Base-by-base conservation (phyloP, 2,113 vertebrate species). In the Myrmophylax atrothorax region DNA sequence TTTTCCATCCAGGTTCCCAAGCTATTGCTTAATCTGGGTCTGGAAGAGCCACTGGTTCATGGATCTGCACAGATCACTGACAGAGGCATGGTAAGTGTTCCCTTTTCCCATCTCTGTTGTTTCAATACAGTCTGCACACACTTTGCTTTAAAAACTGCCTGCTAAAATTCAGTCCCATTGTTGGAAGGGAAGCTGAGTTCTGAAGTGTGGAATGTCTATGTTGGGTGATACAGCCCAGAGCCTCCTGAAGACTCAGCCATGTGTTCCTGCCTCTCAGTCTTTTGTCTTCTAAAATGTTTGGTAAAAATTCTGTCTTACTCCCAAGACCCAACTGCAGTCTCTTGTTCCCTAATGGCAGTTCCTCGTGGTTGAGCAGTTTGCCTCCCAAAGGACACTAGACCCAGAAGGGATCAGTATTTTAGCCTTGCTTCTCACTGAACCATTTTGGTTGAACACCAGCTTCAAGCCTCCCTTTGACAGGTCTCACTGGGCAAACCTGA, bases 11-110 rank as follows among this genome's bases (percentile, higher is more conserved):
- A 99, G 99, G 98, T 98, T 59, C 98, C 98, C 42, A 99, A 99
- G 94, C 96, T 99, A 89, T 97, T 98, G 73, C 56, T 97, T 97
- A 93, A 97, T 64, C 95, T 98, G 70, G 98, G 97, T 94, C 85
- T 97, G 42, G 99, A 99, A 89, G 99, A 99, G 84, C 96, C 98
- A n/a, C 92, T 98, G 23, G 94, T 99, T 83, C 99, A 99, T 80
- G 96, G 97, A 1, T 98, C 98, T 85, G 99, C 99, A 75, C 97
- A 98, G 73, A 98, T 99, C 97, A 97, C 98, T 73, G 99, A 98
- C 76, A 98, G 96, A 97, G 98, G 97, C 92, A 97, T 98, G 98
- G 99, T 99, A 94, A 98, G 98, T 94, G 25, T 62, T 94, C 47
- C 23, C 4, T 49, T 92, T 91, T 23, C n/a, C 24, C 1, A 0